Evolutionary conservation across 2,113 vertebrate species (phyloP), one percentile per base, ranked within the genome.

Genomic region (Notarius lentiginosus): DNA sequence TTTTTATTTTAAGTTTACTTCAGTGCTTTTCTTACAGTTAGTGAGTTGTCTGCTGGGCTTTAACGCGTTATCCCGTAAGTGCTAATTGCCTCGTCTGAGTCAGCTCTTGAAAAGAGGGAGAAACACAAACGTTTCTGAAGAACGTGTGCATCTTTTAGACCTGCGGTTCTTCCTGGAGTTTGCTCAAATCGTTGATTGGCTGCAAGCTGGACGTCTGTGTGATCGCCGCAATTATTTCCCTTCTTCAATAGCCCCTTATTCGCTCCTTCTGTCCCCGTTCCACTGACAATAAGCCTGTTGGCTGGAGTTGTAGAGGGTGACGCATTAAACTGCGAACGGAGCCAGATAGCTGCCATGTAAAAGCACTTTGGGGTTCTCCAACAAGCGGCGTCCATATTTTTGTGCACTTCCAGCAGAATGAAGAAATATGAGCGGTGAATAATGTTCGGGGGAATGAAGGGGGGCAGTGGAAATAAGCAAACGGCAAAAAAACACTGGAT

Each of bases 391-490:
- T 87, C 86, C 89, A 83, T 86, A 87, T 86, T 86, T 82, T 85
- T 86, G 79, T 86, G 70, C 49, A 17, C 53, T 83, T 89, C 86
- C 20, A 55, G 84, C 73, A 77, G 82, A 58, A 80, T 68, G 61
- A 70, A 89, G 84, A 89, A 89, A 85, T 70, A 81, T 85, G 83
- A 87, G 86, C 41, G 73, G 61, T 83, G 86, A 89, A 89, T 86
- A 87, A 89, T 89, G 83, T 79, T 73, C 22, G 63, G n/a, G 80
- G 60, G 61, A 80, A 82, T 9, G 41, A 82, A 61, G 79, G 81
- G 63, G n/a, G 81, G 66, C 41, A 58, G 63, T 84, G 82, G 88
- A 87, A 89, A 89, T 63, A 86, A 84, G 85, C 85, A 81, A 88
- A 88, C 83, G 86, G 75, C 84, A 51, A 79, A 61, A 70, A 82